A percentile compares a stretch with the other conserved stretches of the same genome.
These are phyloP conservation scores for Rhincodon typus DNA, from an alignment of 2,797 vertebrate species.

Conservation along the genomic window DNA sequence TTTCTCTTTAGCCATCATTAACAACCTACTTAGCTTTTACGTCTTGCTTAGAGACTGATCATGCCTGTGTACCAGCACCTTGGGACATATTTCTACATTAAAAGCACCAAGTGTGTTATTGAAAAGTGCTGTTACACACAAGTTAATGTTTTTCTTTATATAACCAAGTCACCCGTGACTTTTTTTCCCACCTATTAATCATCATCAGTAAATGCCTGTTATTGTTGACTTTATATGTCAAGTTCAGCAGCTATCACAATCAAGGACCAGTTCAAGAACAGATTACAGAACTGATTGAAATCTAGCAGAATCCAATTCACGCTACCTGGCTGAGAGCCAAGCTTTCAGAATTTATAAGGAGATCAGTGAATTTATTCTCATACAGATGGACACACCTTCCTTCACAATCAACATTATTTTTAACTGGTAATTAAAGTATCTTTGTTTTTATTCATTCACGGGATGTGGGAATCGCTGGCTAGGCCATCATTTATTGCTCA, in stretches of 20 bases:
- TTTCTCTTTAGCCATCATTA: neutral
- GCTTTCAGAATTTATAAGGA: neutral
- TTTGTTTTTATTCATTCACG: too few relatives aligned
- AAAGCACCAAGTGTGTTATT: neutral
- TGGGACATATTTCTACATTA: neutral
- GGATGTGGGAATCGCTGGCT: too few relatives aligned
- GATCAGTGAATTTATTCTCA: neutral
- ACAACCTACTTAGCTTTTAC: too few relatives aligned
- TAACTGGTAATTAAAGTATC: neutral
- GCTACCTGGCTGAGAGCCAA: neutral
- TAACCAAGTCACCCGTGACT: too few relatives aligned
- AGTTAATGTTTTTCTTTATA: too few relatives aligned
- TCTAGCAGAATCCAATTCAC: neutral
- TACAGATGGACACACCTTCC: neutral
- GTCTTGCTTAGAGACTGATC: neutral
- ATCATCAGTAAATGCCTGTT: neutral
- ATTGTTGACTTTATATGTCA: neutral
- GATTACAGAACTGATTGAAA: neutral
- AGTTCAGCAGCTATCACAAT: neutral
- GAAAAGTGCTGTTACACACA: too few relatives aligned
- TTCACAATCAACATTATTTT: neutral
- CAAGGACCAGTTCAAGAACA: neutral
- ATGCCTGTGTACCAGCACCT: neutral
- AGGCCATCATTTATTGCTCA: too few relatives aligned
- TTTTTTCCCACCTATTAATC: too few relatives aligned